Conservation (phyloP, 1,140 invertebrate species). For the Trinorchestia longiramus region DNA sequence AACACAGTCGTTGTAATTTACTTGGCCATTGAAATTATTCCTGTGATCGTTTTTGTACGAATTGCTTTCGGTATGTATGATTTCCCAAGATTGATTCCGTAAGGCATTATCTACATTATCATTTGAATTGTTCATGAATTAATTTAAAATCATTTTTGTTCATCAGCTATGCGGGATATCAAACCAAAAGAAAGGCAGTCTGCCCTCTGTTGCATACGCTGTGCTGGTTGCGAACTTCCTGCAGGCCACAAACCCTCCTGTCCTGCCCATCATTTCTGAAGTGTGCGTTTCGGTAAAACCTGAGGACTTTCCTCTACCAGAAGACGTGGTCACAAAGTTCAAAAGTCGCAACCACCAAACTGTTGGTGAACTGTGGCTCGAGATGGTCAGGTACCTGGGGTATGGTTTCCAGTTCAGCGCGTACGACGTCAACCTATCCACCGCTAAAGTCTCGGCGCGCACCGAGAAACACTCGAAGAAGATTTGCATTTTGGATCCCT, state of each 20-base stretch:
- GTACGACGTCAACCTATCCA: slow-evolving; percentile 60
- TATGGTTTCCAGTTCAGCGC: slow-evolving; percentile 70
- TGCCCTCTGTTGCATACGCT: slow-evolving; percentile 78
- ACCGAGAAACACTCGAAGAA: slow-evolving; percentile 70
- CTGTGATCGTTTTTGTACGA: not conserved
- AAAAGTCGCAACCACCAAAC: slow-evolving; percentile 67
- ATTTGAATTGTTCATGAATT: not conserved
- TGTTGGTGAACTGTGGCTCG: slow-evolving; percentile 71
- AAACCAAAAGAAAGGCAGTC: slow-evolving; percentile 58
- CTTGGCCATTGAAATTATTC: not conserved
- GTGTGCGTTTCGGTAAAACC: slow-evolving; percentile 27
- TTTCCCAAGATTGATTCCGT: not conserved
- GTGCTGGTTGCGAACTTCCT: slow-evolving; percentile 77
- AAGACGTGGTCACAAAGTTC: not conserved
- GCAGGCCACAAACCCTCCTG: slow-evolving; percentile 75
- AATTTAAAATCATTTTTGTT: not conserved
- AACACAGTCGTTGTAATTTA: not conserved
- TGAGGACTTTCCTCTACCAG: slow-evolving; percentile 13
- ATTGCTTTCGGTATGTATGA: not conserved
- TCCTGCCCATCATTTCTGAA: slow-evolving; percentile 74
- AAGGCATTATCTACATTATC: not conserved
- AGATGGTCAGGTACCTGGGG: slow-evolving; percentile 70
- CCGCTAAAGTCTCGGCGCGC: slow-evolving; percentile 66
- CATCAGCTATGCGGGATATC: not conserved
- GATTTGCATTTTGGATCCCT: slow-evolving; percentile 72